phyloP scores from a whole-genome alignment of 2,797 vertebrate genomes.

The Cossypha polioptera region DNA sequence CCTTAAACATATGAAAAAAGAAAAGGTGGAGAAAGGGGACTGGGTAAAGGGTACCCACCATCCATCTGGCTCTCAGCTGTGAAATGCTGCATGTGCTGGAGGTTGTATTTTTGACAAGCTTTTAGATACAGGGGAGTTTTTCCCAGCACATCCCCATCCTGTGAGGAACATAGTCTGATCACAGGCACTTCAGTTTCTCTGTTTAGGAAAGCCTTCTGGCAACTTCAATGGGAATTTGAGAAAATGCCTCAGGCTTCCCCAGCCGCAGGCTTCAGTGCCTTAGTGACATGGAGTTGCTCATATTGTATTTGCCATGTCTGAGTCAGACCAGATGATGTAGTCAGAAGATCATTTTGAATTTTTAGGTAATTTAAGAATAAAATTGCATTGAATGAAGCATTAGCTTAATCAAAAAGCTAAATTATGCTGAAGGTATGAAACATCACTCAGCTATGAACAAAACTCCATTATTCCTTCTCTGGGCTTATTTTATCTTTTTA shows the following conservation, averaged over 20 bases:
- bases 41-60: background rate
- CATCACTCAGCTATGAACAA: background rate
- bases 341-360: slow-evolving; percentile 62
- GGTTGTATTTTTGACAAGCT: background rate
- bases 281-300: background rate
- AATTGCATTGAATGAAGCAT: slow-evolving; percentile 68
- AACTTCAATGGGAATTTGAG: background rate
- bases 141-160: background rate
- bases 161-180: background rate
- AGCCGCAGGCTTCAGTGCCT: background rate
- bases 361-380: slow-evolving; percentile 74
- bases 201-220: background rate
- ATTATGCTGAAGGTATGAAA: background rate
- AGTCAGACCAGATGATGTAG: slow-evolving; percentile 47
- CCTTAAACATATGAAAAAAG: background rate
- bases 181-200: background rate
- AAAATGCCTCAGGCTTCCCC: background rate
- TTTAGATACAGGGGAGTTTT: background rate
- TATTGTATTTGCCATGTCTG: slow-evolving; percentile 62
- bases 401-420: slow-evolving; percentile 33
- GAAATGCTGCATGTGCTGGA: background rate
- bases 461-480: background rate
- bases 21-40: background rate
- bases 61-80: background rate
- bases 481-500: background rate